These are phyloP conservation scores for Oxycera nigricornis DNA, from an alignment of 2,888 invertebrate genomes.

Conservation along the genomic window DNA sequence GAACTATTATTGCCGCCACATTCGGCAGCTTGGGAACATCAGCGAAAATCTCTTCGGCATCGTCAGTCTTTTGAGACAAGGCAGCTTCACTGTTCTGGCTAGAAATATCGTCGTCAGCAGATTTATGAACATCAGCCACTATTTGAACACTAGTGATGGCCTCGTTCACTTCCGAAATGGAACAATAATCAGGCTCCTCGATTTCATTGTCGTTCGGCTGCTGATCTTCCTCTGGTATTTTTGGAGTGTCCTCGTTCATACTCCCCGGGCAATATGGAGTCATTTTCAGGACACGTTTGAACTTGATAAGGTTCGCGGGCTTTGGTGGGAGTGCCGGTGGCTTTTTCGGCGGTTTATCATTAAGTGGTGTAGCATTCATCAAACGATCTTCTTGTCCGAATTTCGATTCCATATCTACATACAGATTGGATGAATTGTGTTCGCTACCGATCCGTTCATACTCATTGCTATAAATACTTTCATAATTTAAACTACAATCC, in stretches of 20 bases:
- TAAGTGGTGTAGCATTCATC: background rate
- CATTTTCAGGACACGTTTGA: constrained; percentile 62
- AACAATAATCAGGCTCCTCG: constrained; percentile 80
- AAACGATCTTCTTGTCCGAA: constrained; percentile 60
- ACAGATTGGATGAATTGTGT: constrained; percentile 65
- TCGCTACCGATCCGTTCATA: constrained; percentile 71
- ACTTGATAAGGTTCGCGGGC: constrained; percentile 75
- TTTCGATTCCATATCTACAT: constrained; percentile 70
- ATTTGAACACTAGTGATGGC: constrained; percentile 63
- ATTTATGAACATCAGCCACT: constrained; percentile 64
- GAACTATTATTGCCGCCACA: constrained; percentile 76
- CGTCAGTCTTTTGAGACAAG: constrained; percentile 58
- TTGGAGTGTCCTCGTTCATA: constrained; percentile 54
- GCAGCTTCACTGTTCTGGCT: constrained; percentile 43
- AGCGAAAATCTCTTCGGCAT: constrained; percentile 59
- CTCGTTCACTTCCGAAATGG: constrained; percentile 72
- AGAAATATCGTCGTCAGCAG: constrained; percentile 48
- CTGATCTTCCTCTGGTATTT: constrained; percentile 27
- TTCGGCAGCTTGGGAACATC: constrained; percentile 78
- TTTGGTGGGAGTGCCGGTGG: constrained; percentile 82
- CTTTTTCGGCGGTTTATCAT: constrained; percentile 65
- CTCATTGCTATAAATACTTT: constrained; percentile 76
- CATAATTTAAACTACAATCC: constrained; percentile 60
- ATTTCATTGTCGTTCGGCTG: constrained; percentile 54
- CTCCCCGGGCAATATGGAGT: constrained; percentile 58